Percentiles rank a stretch among this genome's conserved stretches.
Evolutionary conservation across 2,113 vertebrate species (phyloP).

Genomic region (Hippopotamus amphibius): DNA sequence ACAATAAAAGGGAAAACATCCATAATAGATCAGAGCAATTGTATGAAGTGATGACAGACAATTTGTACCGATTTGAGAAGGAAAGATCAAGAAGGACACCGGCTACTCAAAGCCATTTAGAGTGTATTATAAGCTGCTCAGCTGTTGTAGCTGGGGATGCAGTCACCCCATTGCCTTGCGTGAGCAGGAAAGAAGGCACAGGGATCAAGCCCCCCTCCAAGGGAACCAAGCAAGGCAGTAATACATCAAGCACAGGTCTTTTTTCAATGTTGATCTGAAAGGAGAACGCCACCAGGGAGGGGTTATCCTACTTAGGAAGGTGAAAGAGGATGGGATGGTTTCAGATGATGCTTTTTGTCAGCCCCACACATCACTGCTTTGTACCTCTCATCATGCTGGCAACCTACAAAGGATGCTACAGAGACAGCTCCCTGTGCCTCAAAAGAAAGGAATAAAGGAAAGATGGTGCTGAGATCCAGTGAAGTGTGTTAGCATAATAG

Average conservation of each 20-base stretch:
- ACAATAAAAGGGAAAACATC: neutral
- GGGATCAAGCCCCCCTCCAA: fast-evolving
- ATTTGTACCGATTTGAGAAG: neutral
- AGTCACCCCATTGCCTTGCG: neutral
- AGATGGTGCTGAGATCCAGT: neutral
- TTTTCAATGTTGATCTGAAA: neutral
- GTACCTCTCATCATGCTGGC: neutral
- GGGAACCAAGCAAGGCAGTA: neutral
- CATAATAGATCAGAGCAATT: neutral
- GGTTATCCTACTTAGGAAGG: neutral
- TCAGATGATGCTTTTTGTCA: neutral
- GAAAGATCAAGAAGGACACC: neutral
- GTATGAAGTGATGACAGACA: neutral
- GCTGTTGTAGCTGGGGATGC: too few relatives aligned
- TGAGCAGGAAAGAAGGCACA: neutral
- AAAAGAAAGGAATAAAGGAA: neutral
- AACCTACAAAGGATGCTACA: neutral
- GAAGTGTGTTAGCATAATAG: neutral
- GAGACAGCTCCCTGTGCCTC: neutral
- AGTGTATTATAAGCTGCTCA: neutral
- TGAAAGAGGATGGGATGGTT: neutral
- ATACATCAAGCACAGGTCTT: neutral
- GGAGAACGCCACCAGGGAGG: neutral
- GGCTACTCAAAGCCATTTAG: neutral
- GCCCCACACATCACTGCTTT: neutral